Evolutionary conservation across 2,888 invertebrate genomes (phyloP), one percentile per base, ranked within the genome.

Genomic region (Ptychoptera contaminata): DNA sequence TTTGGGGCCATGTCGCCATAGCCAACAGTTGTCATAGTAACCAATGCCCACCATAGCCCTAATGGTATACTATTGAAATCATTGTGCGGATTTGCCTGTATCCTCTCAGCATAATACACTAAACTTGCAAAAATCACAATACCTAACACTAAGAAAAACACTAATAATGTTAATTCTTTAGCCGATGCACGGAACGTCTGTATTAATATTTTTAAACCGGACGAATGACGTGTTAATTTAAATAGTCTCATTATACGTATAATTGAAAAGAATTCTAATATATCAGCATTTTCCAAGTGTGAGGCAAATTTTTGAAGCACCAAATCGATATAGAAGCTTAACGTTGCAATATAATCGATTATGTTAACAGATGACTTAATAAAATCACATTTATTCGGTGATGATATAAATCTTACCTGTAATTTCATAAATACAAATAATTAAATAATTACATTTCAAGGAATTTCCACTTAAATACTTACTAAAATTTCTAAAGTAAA

Each of bases 1-100:
- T 94, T 94, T 49, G 96, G 94, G 54, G 86, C 92, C 93, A 96
- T 96, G 68, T 96, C 94, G 47, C 96, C 96, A 65, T 96, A 97
- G 38, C 96, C 96, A 47, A 96, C 94, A 1, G 92, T 93, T 54
- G 96, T 97, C 96, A 97, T 96, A 53, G 96, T 96, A 53, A 96
- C 94, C 68, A 96, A 76, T 39, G 96, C 96, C 96, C 96, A 97
- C 96, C 96, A 96, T 52, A 96, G 71, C 39, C 96, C 96, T 57
- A 93, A 73, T 39, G 96, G 96, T 73, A 97, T 97, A 68, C 92
- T 93, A 66, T 92, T 91, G 72, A 97, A 97, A 70, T 94, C 92
- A 69, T 96, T 96, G 65, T 91, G 82, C 49, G 91, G 91, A 70
- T 91, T 90, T 52, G 83, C 86, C 67, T 91, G 88, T 59, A 94